These are phyloP conservation scores for Lophius americanus DNA, from an alignment of 2,797 vertebrate genomes.

Conservation along the genomic window DNA sequence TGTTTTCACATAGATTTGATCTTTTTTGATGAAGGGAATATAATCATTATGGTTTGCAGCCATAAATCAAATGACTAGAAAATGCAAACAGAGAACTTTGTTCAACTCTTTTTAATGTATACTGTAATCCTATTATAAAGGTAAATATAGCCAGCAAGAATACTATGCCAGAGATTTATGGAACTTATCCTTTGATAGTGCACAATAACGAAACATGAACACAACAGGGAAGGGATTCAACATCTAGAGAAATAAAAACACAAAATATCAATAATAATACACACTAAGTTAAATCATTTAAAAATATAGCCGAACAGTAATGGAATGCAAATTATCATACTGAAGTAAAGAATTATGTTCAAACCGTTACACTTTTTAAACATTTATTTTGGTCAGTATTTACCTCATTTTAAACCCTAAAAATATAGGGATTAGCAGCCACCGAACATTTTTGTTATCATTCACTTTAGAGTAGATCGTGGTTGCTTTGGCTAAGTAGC, in stretches of 20 bases:
- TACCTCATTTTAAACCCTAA: no score
- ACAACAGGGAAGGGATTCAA: neutral
- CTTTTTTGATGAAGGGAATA: neutral
- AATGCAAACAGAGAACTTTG: accelerated
- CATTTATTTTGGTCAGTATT: no score
- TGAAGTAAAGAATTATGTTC: neutral
- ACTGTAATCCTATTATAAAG: neutral
- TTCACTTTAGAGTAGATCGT: no score
- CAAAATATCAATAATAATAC: neutral
- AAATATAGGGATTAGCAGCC: no score
- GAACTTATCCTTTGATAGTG: neutral
- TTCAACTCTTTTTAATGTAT: neutral
- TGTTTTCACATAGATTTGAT: neutral
- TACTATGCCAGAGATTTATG: neutral
- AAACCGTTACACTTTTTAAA: no score
- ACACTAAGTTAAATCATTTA: no score
- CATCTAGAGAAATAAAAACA: neutral
- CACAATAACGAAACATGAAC: neutral
- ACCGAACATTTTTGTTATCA: no score
- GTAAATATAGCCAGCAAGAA: neutral
- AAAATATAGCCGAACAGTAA: no score
- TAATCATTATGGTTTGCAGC: no score
- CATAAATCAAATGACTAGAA: neutral
- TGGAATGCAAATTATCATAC: neutral
- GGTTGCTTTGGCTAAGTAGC: no score